Conservation (phyloP, 23 tunicate genomes). For the Ciona savignyi region DNA sequence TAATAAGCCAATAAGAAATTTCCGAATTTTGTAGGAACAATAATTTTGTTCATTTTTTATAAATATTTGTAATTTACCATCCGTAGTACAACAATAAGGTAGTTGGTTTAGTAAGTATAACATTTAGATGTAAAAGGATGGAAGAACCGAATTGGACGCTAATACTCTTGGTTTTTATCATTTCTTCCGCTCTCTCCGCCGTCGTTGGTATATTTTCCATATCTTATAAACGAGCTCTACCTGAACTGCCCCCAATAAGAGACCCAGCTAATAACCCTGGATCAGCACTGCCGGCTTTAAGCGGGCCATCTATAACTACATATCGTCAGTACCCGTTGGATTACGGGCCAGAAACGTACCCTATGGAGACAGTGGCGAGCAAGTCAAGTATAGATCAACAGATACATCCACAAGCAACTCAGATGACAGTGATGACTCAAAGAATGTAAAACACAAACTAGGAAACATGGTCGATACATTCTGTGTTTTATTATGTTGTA, state of each 20-base stretch:
- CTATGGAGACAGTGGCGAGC: constrained; percentile 36
- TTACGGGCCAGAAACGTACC: constrained; percentile 43
- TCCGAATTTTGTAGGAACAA: too few species aligned
- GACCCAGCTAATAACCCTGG: constrained; percentile 29
- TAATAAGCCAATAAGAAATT: too few species aligned
- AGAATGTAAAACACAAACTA: constrained; percentile 18
- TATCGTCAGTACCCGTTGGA: constrained; percentile 60
- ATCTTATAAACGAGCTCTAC: constrained; percentile 24
- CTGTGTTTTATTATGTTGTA: too few species aligned
- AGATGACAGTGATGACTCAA: constrained; percentile 44
- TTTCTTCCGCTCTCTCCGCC: constrained; percentile 56
- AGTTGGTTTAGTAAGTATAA: too few species aligned
- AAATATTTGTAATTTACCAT: too few species aligned
- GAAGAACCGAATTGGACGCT: constrained; percentile 72
- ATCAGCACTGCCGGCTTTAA: background rate
- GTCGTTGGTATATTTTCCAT: constrained; percentile 56
- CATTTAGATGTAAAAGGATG: too few species aligned
- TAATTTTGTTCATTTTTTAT: too few species aligned
- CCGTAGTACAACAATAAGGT: too few species aligned
- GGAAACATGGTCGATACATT: too few species aligned
- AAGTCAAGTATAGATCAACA: constrained; percentile 2
- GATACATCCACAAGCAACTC: constrained; percentile 1
- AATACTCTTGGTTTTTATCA: constrained; percentile 33
- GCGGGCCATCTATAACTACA: constrained; percentile 22
- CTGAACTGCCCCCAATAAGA: constrained; percentile 52